Evolutionary conservation across 1,140 invertebrate species (phyloP).

Genomic region (Oedothorax gibbosus): DNA sequence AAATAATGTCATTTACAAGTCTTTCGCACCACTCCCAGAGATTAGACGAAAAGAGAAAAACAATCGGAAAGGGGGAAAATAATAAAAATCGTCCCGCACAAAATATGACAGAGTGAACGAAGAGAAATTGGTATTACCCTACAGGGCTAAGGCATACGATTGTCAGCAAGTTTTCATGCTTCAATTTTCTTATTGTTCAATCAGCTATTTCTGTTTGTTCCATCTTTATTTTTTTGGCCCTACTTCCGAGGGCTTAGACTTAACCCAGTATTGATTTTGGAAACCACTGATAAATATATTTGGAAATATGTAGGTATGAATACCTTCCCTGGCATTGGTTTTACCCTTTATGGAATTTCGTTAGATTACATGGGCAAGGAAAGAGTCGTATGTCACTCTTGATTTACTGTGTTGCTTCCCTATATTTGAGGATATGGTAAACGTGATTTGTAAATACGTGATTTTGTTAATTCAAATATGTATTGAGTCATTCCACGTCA

Average conservation of each 20-base stretch:
- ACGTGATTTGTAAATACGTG: no score
- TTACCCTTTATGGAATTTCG: slow-evolving; percentile 5
- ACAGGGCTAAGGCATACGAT: slow-evolving; percentile 23
- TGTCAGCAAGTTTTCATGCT: slow-evolving; percentile 44
- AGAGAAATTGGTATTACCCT: slow-evolving; percentile 33
- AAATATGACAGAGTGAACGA: slow-evolving; percentile 17
- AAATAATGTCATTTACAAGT: no score
- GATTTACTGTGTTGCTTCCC: no score
- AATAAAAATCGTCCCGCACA: neutral
- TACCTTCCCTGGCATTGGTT: neutral
- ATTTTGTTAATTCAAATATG: no score
- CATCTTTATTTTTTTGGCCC: neutral
- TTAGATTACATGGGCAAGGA: neutral
- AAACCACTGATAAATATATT: slow-evolving; percentile 53
- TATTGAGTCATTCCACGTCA: no score
- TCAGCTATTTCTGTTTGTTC: slow-evolving; percentile 32
- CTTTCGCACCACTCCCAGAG: no score
- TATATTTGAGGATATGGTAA: no score
- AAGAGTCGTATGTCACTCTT: no score
- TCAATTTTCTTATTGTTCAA: slow-evolving; percentile 32
- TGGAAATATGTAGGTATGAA: slow-evolving; percentile 32
- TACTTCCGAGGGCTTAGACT: neutral
- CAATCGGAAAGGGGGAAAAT: no score
- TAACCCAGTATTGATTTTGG: slow-evolving; percentile 21
- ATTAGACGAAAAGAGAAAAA: no score